A percentile compares a stretch with the other conserved stretches of the same genome.
Conservation (phyloP, 2,888 invertebrate species). For the Ceraclea dissimilis region DNA sequence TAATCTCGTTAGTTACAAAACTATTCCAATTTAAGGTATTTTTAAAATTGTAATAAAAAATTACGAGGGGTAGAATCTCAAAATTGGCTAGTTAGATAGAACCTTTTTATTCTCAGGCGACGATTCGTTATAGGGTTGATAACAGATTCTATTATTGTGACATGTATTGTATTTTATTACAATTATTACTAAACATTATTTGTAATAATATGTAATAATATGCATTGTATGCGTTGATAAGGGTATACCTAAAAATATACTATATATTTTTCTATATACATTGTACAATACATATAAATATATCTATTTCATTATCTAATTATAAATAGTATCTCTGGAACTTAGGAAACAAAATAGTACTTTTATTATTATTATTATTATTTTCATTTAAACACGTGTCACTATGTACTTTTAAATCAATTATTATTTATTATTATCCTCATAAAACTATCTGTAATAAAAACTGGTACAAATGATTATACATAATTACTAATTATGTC, state of each 20-base stretch:
- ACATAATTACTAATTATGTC: constrained; percentile 25
- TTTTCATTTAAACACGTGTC: constrained; percentile 29
- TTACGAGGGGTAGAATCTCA: no score
- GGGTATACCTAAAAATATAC: constrained; percentile 39
- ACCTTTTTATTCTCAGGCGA: no score
- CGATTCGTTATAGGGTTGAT: no score
- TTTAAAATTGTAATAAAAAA: no score
- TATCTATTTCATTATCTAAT: constrained; percentile 54
- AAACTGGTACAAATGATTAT: constrained; percentile 49
- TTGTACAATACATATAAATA: constrained; percentile 42
- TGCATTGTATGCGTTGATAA: constrained; percentile 29
- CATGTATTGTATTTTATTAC: no score
- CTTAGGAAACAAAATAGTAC: constrained; percentile 51
- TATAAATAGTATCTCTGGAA: constrained; percentile 56
- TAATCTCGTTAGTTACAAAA: no score
- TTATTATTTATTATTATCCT: constrained; percentile 34
- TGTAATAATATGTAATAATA: constrained; percentile 11
- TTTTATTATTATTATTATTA: constrained; percentile 29
- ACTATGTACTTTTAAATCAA: neutral
- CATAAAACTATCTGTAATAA: constrained; percentile 50
- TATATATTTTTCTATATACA: constrained; percentile 40
- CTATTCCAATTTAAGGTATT: no score
- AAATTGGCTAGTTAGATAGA: no score
- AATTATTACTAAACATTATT: constrained; percentile 25
- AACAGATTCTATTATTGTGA: no score